These are phyloP conservation scores for Arrhamphus sclerolepis DNA, from an alignment of 2,797 vertebrate genomes.

Conservation along the genomic window DNA sequence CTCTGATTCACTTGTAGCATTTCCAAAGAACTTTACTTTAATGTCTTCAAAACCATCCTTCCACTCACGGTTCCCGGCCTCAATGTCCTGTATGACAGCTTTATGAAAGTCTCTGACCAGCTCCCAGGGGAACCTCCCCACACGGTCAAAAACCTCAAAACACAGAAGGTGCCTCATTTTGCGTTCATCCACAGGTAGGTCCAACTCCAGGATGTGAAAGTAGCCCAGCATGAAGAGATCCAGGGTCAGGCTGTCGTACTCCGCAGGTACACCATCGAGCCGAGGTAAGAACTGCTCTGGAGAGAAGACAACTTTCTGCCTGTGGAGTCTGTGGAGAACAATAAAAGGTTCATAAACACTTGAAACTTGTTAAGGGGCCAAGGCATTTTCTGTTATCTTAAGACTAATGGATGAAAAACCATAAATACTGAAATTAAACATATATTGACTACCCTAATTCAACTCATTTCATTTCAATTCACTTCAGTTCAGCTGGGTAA, in stretches of 20 bases:
- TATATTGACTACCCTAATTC: too few species aligned
- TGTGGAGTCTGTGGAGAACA: slow-evolving; percentile 72
- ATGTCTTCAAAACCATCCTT: slow-evolving; percentile 93
- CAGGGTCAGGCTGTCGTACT: slow-evolving; percentile 88
- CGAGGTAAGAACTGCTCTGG: slow-evolving; percentile 92
- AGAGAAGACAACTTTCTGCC: slow-evolving; percentile 82
- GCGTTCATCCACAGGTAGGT: slow-evolving; percentile 89
- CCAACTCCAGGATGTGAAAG: slow-evolving; percentile 94
- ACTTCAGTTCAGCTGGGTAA: too few species aligned
- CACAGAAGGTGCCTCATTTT: slow-evolving; percentile 93
- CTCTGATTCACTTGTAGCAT: slow-evolving; percentile 21
- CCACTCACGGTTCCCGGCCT: slow-evolving; percentile 89
- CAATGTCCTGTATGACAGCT: slow-evolving; percentile 90
- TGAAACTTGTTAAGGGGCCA: too few species aligned
- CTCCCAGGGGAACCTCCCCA: slow-evolving; percentile 91
- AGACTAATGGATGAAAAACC: neutral
- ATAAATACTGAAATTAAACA: neutral
- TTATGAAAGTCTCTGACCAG: slow-evolving; percentile 90
- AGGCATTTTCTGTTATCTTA: neutral
- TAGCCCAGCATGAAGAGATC: slow-evolving; percentile 98
- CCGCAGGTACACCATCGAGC: slow-evolving; percentile 78
- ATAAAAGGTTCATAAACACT: neutral
- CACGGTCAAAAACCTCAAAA: slow-evolving; percentile 95
- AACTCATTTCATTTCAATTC: too few species aligned
- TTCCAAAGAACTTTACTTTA: slow-evolving; percentile 88